Evolutionary conservation across 53 echinoderm and acorn worm genomes (phyloP), one percentile per base, ranked within the genome.

Genomic region (Stichopus horrens): DNA sequence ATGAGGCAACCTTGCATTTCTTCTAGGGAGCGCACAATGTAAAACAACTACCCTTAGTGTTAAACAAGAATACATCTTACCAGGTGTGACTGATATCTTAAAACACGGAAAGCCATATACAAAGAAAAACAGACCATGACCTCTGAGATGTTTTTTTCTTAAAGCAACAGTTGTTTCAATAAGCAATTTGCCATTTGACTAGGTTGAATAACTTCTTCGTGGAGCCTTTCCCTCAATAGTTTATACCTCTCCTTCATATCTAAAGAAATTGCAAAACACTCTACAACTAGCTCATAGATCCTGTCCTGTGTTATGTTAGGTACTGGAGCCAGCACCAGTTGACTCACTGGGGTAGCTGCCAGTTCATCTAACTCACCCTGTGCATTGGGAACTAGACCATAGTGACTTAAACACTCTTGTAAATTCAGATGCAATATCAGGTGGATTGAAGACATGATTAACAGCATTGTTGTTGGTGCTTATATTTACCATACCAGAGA

Each of bases 401-500:
- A 76, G 13, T 76, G 76, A 18, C 7, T 13, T 76, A 76, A 7
- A 19, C n/a, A 9, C 37, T 76, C 23, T 22, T 16, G 10, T 53
- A 18, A 76, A 51, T 5, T 22, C 76, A 13, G 76, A 52, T 76
- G 37, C 5, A 8, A 76, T 7, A 23, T 52, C 76, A 18, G 5
- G 13, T 11, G 21, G 10, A 7, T 11, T 3, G 7, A 76, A 76
- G 5, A 76, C 76, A 76, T 76, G 4, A 13, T 76, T 13, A 76
- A 76, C 76, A 0, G 76, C 6, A 22, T 21, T 76, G 63, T 63
- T 16, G 52, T 51, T 86, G 10, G 8, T 86, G 63, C 21, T 86
- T 8, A n/a, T 5, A 14, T 86, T 23, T 7, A 86, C 65, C 86
- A 86, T 86, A 14, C 86, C 86, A 13, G 86, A 86, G 21, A 86